These are phyloP conservation scores for Leucophenga varia DNA, from an alignment of 1,140 invertebrate species.

Conservation along the genomic window DNA sequence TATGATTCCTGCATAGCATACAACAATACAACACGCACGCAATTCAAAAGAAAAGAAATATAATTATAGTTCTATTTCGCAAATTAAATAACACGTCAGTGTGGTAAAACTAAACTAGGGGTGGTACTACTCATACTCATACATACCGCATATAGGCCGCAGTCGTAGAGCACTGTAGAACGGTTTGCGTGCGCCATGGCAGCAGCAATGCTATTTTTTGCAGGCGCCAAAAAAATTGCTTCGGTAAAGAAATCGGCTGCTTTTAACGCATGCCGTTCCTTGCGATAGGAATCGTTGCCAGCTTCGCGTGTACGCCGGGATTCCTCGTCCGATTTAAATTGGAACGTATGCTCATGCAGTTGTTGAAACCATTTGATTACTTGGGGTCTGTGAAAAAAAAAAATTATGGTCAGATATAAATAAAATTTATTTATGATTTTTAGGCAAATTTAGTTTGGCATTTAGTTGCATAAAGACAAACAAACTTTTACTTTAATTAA, in stretches of 20 bases:
- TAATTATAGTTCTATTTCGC: too few relatives aligned
- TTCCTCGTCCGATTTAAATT: conserved; percentile 42
- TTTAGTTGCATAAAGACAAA: too few relatives aligned
- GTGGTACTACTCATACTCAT: not conserved
- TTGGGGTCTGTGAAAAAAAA: conserved; percentile 22
- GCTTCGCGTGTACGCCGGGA: conserved; percentile 38
- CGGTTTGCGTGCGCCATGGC: conserved; percentile 40
- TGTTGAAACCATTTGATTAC: conserved; percentile 46
- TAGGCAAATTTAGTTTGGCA: too few relatives aligned
- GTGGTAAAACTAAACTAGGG: not conserved
- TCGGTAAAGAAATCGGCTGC: conserved; percentile 41
- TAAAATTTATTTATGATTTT: too few relatives aligned
- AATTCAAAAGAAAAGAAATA: not conserved
- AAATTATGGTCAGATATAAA: not conserved
- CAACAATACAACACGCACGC: not conserved
- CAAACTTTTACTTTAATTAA: too few relatives aligned
- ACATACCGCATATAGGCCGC: conserved; percentile 36
- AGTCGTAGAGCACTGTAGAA: conserved; percentile 35
- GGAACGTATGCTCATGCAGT: conserved; percentile 31
- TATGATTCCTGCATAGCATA: conserved; percentile 30
- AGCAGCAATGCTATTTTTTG: conserved; percentile 29
- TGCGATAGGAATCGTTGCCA: conserved; percentile 41
- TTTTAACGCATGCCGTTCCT: conserved; percentile 38
- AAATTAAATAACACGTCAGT: not conserved
- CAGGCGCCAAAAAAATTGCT: conserved; percentile 36